Evolutionary conservation across 2,888 invertebrate genomes (phyloP).

Genomic region (Diplazon laetatorius): DNA sequence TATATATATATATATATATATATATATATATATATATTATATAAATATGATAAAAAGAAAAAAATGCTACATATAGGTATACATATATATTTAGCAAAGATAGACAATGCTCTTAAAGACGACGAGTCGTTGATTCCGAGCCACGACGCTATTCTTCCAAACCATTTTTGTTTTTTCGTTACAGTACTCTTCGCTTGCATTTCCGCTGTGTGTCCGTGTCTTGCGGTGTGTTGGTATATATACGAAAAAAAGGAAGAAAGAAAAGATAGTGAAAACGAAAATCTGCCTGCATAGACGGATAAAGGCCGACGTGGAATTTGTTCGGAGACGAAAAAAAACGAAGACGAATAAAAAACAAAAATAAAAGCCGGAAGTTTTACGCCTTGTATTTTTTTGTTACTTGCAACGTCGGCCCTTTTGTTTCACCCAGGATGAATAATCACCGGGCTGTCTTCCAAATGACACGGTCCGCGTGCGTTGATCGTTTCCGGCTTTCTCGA

Average conservation of each 20-base stretch:
- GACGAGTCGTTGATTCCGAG: slow-evolving; percentile 17
- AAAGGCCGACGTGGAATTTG: slow-evolving; percentile 33
- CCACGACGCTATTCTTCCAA: background rate
- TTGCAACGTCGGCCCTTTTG: slow-evolving; percentile 46
- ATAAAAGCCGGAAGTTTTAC: slow-evolving; percentile 39
- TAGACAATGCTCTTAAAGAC: slow-evolving; percentile 24
- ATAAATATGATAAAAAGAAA: slow-evolving; percentile 44
- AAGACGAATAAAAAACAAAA: background rate
- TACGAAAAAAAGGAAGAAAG: background rate
- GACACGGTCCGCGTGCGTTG: slow-evolving; percentile 28
- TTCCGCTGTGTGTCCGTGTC: slow-evolving; percentile 5
- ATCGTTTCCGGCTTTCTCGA: slow-evolving; percentile 48
- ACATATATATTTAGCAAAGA: no score
- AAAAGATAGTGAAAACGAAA: slow-evolving; percentile 8
- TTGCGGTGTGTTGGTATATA: slow-evolving; percentile 1
- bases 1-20: no score
- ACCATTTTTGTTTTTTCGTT: slow-evolving; percentile 27
- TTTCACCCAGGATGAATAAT: slow-evolving; percentile 61
- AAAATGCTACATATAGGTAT: no score
- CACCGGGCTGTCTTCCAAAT: slow-evolving; percentile 39
- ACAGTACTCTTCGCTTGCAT: slow-evolving; percentile 18
- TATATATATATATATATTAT: no score
- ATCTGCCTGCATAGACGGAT: slow-evolving; percentile 26
- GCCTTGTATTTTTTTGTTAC: slow-evolving; percentile 39
- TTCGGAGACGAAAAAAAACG: background rate